Base-by-base conservation (phyloP, 2,113 vertebrate species). In the Cyanocitta stelleri region DNA sequence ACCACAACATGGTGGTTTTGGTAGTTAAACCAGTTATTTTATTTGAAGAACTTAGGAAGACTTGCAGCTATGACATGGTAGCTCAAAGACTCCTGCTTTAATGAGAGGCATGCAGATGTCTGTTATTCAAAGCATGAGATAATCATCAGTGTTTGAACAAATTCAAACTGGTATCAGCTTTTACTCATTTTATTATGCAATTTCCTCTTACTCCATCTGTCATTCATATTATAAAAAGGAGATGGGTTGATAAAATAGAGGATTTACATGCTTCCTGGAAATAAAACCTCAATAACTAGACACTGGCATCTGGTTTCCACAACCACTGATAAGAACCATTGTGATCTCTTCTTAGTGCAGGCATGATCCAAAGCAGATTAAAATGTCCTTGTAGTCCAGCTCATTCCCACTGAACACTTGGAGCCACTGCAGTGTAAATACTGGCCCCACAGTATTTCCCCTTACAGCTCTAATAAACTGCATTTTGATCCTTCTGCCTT, bases 181-280 rank as follows among this genome's bases (percentile, higher is more conserved):
- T 93, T 89, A 55, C 64, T 76, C 16, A 30, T 90, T 96, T 97
- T 93, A 78, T 90, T 92, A 75, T 92, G 78, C 58, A 55, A 63
- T 88, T 92, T 93, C 94, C 74, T 82, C 86, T 95, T 86, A 44
- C 32, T 56, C 67, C 80, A 81, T 85, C 86, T 87, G 95, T 82
- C 49, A 56, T 74, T 56, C 88, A 68, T 46, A 16, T 69, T 94
- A 62, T 78, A 71, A 90, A 87, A 48, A 79, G 71, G 84, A 85
- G 74, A 87, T 78, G 48, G 30, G 4, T 95, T 82, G 94, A 93
- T 95, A 97, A 97, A 92, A 79, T 41, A 75, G 61, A 85, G 86
- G 89, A 92, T 93, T 90, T 91, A 73, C 72, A 64, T 52, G 59
- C 71, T 92, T 82, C 77, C 89, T 96, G 79, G 79, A 96, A 95